Percentiles rank a stretch among this genome's conserved stretches.
Conservation (phyloP, 2,113 vertebrate genomes). For the Myotis davidii region DNA sequence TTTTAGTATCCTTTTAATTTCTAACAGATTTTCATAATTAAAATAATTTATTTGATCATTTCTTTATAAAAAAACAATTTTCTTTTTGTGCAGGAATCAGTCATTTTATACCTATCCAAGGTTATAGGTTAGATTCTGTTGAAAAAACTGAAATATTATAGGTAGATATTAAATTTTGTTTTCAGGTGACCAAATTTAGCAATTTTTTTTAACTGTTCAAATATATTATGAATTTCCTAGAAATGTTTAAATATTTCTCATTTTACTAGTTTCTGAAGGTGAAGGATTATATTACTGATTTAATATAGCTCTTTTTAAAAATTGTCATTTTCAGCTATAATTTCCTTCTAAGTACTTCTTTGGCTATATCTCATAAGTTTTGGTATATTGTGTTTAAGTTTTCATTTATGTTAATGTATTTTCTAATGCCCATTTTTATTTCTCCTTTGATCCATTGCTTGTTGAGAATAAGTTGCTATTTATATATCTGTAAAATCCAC, state of each 20-base stretch:
- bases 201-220: background rate
- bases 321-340: background rate
- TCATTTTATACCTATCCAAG: background rate
- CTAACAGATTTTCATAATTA: background rate
- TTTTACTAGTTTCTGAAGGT: background rate
- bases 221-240: background rate
- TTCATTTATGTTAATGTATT: background rate
- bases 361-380: background rate
- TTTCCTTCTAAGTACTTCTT: background rate
- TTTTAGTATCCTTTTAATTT: background rate
- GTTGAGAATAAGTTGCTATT: background rate
- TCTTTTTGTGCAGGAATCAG: background rate
- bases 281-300: background rate
- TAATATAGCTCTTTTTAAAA: background rate
- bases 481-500: background rate
- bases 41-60: background rate
- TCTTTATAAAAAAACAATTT: background rate
- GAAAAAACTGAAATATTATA: background rate
- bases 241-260: background rate
- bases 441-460: background rate
- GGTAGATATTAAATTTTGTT: background rate
- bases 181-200: background rate
- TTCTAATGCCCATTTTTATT: background rate
- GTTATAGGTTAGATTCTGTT: background rate
- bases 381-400: background rate